Percentiles rank a stretch among this genome's conserved stretches.
Conservation (phyloP, 2,113 vertebrate genomes). For the human region DNA sequence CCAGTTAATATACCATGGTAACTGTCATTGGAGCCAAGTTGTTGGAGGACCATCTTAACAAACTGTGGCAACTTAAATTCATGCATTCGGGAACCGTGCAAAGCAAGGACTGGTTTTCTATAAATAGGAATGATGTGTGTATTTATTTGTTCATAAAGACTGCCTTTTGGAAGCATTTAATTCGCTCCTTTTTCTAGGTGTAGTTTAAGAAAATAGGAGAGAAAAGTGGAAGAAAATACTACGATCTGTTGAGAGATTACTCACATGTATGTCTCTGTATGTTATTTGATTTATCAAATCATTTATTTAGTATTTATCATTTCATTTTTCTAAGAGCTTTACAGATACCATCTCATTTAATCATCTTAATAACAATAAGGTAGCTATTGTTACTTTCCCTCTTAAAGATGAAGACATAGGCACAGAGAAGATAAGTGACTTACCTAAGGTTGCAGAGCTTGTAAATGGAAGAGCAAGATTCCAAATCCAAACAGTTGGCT, state of each 20-base stretch:
- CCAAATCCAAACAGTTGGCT: background rate
- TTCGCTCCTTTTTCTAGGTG: background rate
- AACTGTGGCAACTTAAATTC: background rate
- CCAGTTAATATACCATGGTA: background rate
- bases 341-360: background rate
- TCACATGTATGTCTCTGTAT: background rate
- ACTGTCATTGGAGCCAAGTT: background rate
- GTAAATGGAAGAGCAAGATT: background rate
- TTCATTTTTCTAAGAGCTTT: background rate
- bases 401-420: background rate
- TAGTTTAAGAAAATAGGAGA: slow-evolving; percentile 16
- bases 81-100: background rate
- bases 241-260: background rate
- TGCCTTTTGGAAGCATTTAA: background rate
- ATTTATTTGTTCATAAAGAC: background rate
- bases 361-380: background rate
- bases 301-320: background rate
- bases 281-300: background rate
- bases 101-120: background rate
- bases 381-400: background rate
- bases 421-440: background rate
- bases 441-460: background rate
- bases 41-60: background rate
- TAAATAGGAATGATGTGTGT: background rate
- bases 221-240: background rate